Percentiles rank a stretch among this genome's conserved stretches.
These are phyloP conservation scores for Ganaspis brasiliensis DNA, from an alignment of 2,888 invertebrate species.

Conservation along the genomic window DNA sequence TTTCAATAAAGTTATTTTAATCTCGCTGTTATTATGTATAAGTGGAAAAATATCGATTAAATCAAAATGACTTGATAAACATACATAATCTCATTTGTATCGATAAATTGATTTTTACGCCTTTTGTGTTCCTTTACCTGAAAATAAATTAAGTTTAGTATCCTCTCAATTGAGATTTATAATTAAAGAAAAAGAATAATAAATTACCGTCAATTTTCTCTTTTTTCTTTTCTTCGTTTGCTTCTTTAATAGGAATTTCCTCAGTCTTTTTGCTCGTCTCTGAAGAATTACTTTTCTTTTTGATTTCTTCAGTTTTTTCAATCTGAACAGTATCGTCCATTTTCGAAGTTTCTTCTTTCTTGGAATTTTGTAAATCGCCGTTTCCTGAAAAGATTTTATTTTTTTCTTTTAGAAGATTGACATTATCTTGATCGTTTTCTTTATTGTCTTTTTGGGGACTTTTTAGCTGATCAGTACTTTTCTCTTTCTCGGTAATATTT, in stretches of 20 bases:
- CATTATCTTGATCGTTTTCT: not conserved
- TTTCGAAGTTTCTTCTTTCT: not conserved
- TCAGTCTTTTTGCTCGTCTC: not conserved
- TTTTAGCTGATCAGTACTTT: not conserved
- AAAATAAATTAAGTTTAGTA: too few relatives aligned
- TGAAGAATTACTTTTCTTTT: not conserved
- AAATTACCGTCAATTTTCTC: not conserved
- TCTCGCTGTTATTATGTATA: too few relatives aligned
- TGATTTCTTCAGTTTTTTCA: not conserved
- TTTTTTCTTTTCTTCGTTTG: slow-evolving; percentile 1
- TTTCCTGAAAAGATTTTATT: not conserved
- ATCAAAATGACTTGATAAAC: too few relatives aligned
- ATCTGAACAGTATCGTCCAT: not conserved
- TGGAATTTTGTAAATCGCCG: not conserved
- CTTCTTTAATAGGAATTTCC: not conserved
- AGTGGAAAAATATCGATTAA: too few relatives aligned
- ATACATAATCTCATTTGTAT: too few relatives aligned
- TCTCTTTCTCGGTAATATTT: too few relatives aligned
- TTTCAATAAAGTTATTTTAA: too few relatives aligned
- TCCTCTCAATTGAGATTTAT: not conserved
- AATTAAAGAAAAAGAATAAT: not conserved
- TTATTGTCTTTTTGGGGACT: not conserved
- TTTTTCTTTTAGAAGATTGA: not conserved
- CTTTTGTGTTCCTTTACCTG: too few relatives aligned
- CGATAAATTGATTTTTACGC: too few relatives aligned